A percentile compares a stretch with the other conserved stretches of the same genome.
phyloP scores from a whole-genome alignment of 2,888 invertebrate species.

The Oxystoma pomonae region DNA sequence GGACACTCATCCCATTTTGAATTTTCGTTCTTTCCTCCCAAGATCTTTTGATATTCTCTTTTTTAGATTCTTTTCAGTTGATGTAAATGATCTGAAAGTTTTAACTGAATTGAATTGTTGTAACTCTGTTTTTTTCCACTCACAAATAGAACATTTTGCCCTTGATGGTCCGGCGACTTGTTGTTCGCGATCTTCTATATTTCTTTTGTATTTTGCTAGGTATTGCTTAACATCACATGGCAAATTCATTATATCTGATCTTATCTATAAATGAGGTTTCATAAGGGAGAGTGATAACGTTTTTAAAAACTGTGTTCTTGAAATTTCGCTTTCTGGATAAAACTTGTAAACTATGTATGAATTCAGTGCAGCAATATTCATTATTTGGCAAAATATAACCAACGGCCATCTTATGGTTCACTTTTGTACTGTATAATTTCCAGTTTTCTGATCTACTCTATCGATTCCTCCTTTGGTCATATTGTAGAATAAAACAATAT shows the following conservation, averaged over 20 bases:
- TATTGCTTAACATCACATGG: conserved; percentile 18
- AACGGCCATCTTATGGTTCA: conserved; percentile 31
- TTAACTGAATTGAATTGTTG: background rate
- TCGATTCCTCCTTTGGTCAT: conserved; percentile 32
- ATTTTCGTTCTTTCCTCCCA: too few relatives aligned
- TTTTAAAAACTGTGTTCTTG: conserved; percentile 20
- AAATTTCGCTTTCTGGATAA: background rate
- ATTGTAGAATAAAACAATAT: conserved; percentile 31
- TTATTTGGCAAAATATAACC: conserved; percentile 29
- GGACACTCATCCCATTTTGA: too few relatives aligned
- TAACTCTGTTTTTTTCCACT: background rate
- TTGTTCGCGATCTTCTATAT: conserved; percentile 9
- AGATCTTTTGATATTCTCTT: too few relatives aligned
- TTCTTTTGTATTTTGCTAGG: conserved; percentile 17
- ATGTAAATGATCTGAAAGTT: too few relatives aligned
- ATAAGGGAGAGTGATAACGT: conserved; percentile 16
- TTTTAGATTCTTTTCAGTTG: too few relatives aligned
- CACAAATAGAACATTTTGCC: background rate
- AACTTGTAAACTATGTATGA: conserved; percentile 5
- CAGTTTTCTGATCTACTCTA: conserved; percentile 33
- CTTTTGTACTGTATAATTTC: conserved; percentile 30
- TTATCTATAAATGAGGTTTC: conserved; percentile 20
- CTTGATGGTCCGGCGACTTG: background rate
- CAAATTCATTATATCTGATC: conserved; percentile 14
- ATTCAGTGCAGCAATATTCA: conserved; percentile 28